Percentiles rank a stretch among this genome's conserved stretches.
Conservation (phyloP, 2,113 vertebrate genomes). For the Rissa tridactyla region DNA sequence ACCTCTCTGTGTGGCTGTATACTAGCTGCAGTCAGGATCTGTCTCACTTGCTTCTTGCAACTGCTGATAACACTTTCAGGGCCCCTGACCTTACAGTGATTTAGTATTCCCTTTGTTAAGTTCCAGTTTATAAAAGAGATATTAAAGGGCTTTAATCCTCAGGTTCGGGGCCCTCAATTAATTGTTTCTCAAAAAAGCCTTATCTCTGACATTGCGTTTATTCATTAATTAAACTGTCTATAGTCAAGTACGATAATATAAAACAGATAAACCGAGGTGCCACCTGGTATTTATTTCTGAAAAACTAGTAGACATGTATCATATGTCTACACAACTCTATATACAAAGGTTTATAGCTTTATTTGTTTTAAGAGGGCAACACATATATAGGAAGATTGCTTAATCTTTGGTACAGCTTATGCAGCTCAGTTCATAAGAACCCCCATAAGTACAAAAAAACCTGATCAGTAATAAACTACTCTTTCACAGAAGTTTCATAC, state of each 20-base stretch:
- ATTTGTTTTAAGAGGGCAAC: not conserved
- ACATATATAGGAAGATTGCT: not conserved
- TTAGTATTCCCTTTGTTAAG: not conserved
- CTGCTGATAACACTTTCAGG: not conserved
- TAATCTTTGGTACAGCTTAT: not conserved
- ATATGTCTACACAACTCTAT: not conserved
- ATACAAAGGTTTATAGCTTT: not conserved
- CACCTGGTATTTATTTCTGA: not conserved
- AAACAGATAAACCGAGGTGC: not conserved
- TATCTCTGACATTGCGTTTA: not conserved
- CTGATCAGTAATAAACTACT: not conserved
- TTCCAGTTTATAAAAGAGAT: not conserved
- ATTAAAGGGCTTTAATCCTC: not conserved
- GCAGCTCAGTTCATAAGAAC: not conserved
- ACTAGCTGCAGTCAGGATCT: not conserved
- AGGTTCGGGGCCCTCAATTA: not conserved
- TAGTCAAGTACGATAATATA: not conserved
- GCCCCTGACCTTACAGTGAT: not conserved
- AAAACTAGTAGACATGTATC: not conserved
- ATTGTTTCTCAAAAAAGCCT: not conserved
- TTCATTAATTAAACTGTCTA: not conserved
- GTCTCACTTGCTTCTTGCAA: not conserved
- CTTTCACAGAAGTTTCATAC: not conserved
- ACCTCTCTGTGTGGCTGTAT: not conserved
- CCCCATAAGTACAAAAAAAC: not conserved